A percentile compares a stretch with the other conserved stretches of the same genome.
phyloP scores from a whole-genome alignment of 2,888 invertebrate species.

The Coleophora deauratella region DNA sequence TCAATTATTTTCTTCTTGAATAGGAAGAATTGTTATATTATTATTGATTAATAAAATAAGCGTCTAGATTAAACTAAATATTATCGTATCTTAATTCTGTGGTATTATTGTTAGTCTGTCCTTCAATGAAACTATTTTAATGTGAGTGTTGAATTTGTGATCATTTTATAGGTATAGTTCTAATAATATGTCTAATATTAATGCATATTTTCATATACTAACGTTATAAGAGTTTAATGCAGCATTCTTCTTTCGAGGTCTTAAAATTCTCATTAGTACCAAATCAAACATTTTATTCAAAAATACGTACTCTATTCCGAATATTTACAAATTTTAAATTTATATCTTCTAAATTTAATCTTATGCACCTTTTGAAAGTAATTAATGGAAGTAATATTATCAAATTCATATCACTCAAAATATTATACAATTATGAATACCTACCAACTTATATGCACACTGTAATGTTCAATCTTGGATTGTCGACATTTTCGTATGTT shows the following conservation, averaged over 20 bases:
- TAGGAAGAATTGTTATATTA: slow-evolving; percentile 18
- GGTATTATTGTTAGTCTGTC: slow-evolving; percentile 18
- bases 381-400: slow-evolving; percentile 30
- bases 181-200: slow-evolving; percentile 64
- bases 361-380: slow-evolving; percentile 40
- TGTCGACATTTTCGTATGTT: slow-evolving; percentile 51
- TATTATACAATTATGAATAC: slow-evolving; percentile 15
- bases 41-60: not conserved
- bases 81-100: slow-evolving; percentile 8
- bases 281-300: slow-evolving; percentile 30
- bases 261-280: slow-evolving; percentile 50
- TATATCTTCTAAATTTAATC: slow-evolving; percentile 48
- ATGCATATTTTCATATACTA: too few relatives aligned
- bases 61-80: too few relatives aligned
- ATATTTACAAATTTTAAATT: slow-evolving; percentile 44
- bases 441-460: slow-evolving; percentile 35
- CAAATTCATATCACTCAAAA: slow-evolving; percentile 52
- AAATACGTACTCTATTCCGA: slow-evolving; percentile 34
- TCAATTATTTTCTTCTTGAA: slow-evolving; percentile 10
- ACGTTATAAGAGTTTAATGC: slow-evolving; percentile 54
- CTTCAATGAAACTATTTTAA: slow-evolving; percentile 17
- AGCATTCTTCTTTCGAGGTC: slow-evolving; percentile 46
- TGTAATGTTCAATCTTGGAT: slow-evolving; percentile 39
- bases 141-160: slow-evolving; percentile 63
- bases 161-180: slow-evolving; percentile 38